Percentiles rank a stretch among this genome's conserved stretches.
Conservation (phyloP, 2,113 vertebrate species). For the Laticauda laticaudata region DNA sequence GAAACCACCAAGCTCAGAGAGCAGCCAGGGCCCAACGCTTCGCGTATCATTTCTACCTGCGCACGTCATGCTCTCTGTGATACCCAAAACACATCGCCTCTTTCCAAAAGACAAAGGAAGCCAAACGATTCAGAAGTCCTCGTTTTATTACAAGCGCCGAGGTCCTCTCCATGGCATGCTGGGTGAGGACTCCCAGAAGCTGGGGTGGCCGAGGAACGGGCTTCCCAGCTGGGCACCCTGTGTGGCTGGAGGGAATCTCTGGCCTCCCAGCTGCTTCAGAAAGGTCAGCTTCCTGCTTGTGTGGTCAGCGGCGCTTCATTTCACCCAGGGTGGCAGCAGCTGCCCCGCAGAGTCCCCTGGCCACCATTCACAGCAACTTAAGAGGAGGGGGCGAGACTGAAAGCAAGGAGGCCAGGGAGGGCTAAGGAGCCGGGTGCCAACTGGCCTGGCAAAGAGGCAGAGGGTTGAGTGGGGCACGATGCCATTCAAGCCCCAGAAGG, state of each 20-base stretch:
- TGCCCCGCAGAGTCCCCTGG: neutral
- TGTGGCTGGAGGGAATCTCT: neutral
- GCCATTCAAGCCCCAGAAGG: neutral
- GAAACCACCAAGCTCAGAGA: too few relatives aligned
- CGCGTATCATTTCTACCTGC: rapidly evolving
- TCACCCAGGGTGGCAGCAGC: neutral
- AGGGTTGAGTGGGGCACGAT: rapidly evolving
- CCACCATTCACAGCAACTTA: neutral
- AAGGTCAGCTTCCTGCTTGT: neutral
- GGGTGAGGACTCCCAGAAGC: neutral
- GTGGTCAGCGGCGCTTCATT: neutral
- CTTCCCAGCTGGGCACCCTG: neutral
- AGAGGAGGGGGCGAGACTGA: neutral
- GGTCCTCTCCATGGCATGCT: neutral
- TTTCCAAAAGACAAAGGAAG: neutral
- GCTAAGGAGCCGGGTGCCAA: neutral
- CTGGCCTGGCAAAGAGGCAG: neutral
- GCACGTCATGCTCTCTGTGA: neutral
- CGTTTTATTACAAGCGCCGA: neutral
- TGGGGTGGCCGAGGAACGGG: too few relatives aligned
- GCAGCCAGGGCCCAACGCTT: neutral
- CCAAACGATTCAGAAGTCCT: neutral
- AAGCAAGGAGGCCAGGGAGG: neutral
- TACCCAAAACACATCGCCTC: neutral
- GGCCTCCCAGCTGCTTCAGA: neutral